phyloP scores from a whole-genome alignment of 2,797 vertebrate genomes.

The Muscicapa comitata region DNA sequence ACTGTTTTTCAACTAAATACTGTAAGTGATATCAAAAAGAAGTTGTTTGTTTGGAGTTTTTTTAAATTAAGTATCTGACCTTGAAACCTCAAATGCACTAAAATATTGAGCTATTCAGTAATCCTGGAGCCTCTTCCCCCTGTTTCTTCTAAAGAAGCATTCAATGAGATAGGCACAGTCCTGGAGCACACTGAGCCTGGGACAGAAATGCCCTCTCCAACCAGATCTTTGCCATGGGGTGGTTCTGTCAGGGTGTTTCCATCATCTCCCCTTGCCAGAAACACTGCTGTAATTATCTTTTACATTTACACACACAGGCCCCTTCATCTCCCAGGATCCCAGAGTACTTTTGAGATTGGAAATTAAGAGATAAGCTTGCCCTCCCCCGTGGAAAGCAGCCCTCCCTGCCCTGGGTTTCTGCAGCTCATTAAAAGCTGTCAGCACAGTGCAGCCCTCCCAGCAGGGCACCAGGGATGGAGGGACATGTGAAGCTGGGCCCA shows the following conservation, averaged over 20 bases:
- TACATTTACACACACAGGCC: background rate
- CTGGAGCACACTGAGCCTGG: background rate
- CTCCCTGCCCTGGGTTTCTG: slow-evolving; percentile 23
- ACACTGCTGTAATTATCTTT: background rate
- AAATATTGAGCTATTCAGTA: background rate
- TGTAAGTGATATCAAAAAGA: fast-evolving
- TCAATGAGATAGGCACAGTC: background rate
- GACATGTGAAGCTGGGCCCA: background rate
- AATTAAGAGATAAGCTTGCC: slow-evolving; percentile 40
- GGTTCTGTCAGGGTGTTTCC: background rate
- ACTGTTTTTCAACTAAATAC: background rate
- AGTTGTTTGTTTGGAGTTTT: background rate
- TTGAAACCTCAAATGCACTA: background rate
- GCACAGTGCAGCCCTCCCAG: background rate
- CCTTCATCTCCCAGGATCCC: background rate
- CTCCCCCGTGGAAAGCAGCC: background rate
- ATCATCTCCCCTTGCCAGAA: background rate
- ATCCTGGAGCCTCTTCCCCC: background rate
- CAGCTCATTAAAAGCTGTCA: slow-evolving; percentile 56
- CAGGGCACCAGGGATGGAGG: background rate
- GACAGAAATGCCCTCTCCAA: background rate
- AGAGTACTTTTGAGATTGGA: background rate
- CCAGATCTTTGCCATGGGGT: background rate
- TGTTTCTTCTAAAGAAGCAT: background rate
- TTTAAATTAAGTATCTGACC: background rate